Evolutionary conservation across 2,888 invertebrate species (phyloP).

Genomic region (Tetragonisca angustula): DNA sequence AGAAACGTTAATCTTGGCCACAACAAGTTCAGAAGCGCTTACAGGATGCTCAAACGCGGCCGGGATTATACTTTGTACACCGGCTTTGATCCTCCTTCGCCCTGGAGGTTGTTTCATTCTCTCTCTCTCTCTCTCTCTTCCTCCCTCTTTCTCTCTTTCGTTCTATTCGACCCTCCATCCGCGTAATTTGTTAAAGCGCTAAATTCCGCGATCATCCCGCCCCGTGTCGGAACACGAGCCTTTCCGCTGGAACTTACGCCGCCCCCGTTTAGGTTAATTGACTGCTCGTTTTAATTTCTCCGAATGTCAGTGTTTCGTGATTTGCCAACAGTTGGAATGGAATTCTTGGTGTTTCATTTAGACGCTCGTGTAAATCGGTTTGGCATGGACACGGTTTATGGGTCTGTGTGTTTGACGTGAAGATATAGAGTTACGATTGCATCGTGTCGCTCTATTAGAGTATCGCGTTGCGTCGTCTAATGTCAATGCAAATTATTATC

Average conservation of each 20-base stretch:
- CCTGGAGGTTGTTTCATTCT: constrained; percentile 61
- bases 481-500: too few relatives aligned
- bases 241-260: constrained; percentile 6
- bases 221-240: constrained; percentile 27
- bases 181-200: constrained; percentile 81
- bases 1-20: constrained; percentile 83
- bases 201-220: constrained; percentile 71
- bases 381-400: background rate
- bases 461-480: too few relatives aligned
- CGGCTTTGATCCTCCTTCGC: constrained; percentile 79
- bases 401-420: background rate
- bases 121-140: constrained; percentile 18
- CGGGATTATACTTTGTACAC: constrained; percentile 76
- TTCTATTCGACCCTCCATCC: constrained; percentile 48
- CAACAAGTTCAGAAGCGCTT: constrained; percentile 81
- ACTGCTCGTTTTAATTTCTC: constrained; percentile 35
- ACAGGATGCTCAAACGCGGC: constrained; percentile 76
- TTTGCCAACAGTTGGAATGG: background rate
- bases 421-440: too few relatives aligned
- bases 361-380: background rate
- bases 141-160: background rate
- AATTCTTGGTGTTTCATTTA: background rate
- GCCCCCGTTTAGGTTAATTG: constrained; percentile 39
- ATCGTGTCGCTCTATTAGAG: too few relatives aligned
- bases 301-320: background rate